phyloP scores from a whole-genome alignment of 2,888 invertebrate species.

The Hylaea fasciaria region DNA sequence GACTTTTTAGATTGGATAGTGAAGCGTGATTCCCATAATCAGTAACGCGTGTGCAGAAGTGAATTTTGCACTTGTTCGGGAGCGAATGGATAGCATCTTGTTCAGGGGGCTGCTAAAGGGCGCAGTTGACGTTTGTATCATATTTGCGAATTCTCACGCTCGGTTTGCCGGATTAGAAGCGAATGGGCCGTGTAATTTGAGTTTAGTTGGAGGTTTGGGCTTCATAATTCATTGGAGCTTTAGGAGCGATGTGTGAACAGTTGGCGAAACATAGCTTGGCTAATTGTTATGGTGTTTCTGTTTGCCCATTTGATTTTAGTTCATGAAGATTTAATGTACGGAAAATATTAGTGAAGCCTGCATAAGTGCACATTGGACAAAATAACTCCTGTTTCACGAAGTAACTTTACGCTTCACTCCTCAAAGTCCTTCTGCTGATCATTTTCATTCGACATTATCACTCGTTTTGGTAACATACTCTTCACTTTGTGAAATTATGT shows the following conservation, averaged over 20 bases:
- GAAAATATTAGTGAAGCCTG: no score
- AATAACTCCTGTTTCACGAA: no score
- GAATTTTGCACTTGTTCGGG: constrained; percentile 80
- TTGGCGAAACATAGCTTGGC: background rate
- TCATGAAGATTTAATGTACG: no score
- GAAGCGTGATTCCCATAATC: constrained; percentile 82
- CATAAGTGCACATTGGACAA: no score
- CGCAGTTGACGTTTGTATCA: constrained; percentile 53
- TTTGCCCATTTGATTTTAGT: no score
- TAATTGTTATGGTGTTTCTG: no score
- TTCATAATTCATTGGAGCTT: background rate
- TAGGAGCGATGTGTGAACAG: background rate
- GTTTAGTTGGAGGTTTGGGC: constrained; percentile 8
- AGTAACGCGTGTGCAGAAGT: constrained; percentile 64
- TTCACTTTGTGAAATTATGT: no score
- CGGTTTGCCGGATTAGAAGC: constrained; percentile 55
- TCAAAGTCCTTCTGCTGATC: no score
- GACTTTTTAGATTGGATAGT: constrained; percentile 44
- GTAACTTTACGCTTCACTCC: no score
- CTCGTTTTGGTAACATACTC: no score
- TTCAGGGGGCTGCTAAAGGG: constrained; percentile 50
- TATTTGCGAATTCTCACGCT: constrained; percentile 64
- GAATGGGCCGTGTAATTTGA: constrained; percentile 58
- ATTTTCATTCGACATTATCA: no score
- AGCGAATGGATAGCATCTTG: constrained; percentile 75